Conservation (phyloP, 2,113 vertebrate genomes). For the Ellobius talpinus region DNA sequence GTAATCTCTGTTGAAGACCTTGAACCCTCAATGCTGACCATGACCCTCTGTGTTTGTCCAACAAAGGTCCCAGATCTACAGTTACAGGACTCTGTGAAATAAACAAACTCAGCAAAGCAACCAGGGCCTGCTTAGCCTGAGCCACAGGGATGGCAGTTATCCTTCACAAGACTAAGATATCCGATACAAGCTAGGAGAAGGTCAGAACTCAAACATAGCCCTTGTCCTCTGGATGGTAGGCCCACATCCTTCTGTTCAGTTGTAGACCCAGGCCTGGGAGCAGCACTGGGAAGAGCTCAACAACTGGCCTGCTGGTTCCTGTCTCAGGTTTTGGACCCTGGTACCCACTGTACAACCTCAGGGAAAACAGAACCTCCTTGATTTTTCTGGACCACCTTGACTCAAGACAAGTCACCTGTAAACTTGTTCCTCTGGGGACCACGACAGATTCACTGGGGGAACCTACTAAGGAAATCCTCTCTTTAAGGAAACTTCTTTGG, state of each 20-base stretch:
- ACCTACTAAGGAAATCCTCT: not conserved
- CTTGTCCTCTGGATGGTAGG: not conserved
- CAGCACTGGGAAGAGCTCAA: not conserved
- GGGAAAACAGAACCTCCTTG: not conserved
- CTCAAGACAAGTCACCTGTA: not conserved
- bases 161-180: not conserved
- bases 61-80: not conserved
- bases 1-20: not conserved
- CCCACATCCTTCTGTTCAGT: not conserved
- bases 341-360: not conserved
- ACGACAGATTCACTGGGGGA: not conserved
- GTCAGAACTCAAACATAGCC: not conserved
- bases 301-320: not conserved
- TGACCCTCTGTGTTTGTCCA: not conserved
- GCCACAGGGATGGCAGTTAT: not conserved
- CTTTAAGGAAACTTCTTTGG: not conserved
- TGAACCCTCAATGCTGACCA: not conserved
- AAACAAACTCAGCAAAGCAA: not conserved
- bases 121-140: not conserved
- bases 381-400: not conserved
- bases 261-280: not conserved
- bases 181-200: not conserved
- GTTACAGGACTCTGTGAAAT: rapidly evolving
- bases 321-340: not conserved
- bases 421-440: not conserved